Percentiles rank a stretch among this genome's conserved stretches.
phyloP scores from a whole-genome alignment of 2,797 vertebrate genomes.

The Lithobates sylvaticus region DNA sequence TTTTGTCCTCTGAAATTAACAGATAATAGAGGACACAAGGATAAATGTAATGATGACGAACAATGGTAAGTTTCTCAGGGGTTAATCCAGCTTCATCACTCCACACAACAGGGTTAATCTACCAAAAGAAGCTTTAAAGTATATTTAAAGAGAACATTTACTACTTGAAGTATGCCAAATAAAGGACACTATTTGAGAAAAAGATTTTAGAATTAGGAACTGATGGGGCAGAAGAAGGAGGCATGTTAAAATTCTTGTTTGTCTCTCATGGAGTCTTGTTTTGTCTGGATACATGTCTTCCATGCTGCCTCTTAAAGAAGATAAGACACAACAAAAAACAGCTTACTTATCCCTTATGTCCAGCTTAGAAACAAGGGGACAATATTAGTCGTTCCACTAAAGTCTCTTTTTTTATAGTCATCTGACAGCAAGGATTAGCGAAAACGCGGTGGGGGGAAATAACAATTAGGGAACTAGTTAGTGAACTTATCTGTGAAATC shows the following conservation, averaged over 20 bases:
- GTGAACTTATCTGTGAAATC: background rate
- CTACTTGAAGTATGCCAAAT: conserved; percentile 75
- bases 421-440: background rate
- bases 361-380: conserved; percentile 63
- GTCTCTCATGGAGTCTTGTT: conserved; percentile 68
- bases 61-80: conserved; percentile 71
- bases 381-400: conserved; percentile 10
- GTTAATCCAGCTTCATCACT: conserved; percentile 75
- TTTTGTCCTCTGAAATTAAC: conserved; percentile 72
- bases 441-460: background rate
- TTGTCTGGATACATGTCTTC: conserved; percentile 70
- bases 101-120: conserved; percentile 77
- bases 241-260: conserved; percentile 71
- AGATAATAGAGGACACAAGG: conserved; percentile 76
- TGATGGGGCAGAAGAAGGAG: conserved; percentile 73
- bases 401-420: conserved; percentile 9
- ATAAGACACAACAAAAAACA: conserved; percentile 61
- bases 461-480: background rate
- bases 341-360: conserved; percentile 66
- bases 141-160: conserved; percentile 74
- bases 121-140: conserved; percentile 68
- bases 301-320: conserved; percentile 68
- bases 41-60: conserved; percentile 77
- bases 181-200: conserved; percentile 76
- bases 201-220: conserved; percentile 73